Conservation (phyloP, 2,888 invertebrate species). For the Brassicogethes aeneus region DNA sequence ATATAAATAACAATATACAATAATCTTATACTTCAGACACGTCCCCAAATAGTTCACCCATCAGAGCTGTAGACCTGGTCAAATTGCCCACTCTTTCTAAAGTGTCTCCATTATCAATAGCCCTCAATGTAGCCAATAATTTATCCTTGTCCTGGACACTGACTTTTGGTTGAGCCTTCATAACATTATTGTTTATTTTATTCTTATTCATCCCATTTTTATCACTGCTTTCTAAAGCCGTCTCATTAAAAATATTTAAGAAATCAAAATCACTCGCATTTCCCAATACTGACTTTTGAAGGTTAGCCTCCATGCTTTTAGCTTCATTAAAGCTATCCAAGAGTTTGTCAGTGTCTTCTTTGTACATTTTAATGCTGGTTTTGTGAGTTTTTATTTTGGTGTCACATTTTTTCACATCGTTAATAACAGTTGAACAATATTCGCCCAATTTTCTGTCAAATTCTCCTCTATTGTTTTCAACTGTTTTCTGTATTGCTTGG, state of each 20-base stretch:
- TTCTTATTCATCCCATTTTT: too few relatives aligned
- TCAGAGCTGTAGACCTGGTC: constrained; percentile 2
- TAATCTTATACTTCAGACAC: background rate
- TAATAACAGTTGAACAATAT: constrained; percentile 27
- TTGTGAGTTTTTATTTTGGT: constrained; percentile 44
- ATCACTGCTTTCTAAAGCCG: constrained; percentile 7
- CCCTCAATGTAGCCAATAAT: constrained; percentile 52
- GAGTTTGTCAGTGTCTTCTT: constrained; percentile 44
- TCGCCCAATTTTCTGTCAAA: constrained; percentile 27
- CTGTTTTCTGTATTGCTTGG: constrained; percentile 22
- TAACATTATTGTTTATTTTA: constrained; percentile 19
- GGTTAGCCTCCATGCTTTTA: constrained; percentile 44
- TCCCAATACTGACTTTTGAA: constrained; percentile 28
- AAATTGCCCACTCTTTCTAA: constrained; percentile 1
- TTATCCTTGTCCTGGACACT: constrained; percentile 45
- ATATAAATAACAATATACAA: constrained; percentile 8
- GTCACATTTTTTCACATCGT: constrained; percentile 26
- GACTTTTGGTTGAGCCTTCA: constrained; percentile 19
- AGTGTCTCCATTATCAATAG: constrained; percentile 48
- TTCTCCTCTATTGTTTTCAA: constrained; percentile 23
- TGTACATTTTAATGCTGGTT: constrained; percentile 41
- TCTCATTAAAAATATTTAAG: constrained; percentile 25
- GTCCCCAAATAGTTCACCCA: constrained; percentile 9
- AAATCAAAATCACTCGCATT: constrained; percentile 27
- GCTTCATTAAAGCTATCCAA: constrained; percentile 45